Evolutionary conservation across 2,797 vertebrate species (phyloP).

Genomic region (Sebastes ruberrimus): DNA sequence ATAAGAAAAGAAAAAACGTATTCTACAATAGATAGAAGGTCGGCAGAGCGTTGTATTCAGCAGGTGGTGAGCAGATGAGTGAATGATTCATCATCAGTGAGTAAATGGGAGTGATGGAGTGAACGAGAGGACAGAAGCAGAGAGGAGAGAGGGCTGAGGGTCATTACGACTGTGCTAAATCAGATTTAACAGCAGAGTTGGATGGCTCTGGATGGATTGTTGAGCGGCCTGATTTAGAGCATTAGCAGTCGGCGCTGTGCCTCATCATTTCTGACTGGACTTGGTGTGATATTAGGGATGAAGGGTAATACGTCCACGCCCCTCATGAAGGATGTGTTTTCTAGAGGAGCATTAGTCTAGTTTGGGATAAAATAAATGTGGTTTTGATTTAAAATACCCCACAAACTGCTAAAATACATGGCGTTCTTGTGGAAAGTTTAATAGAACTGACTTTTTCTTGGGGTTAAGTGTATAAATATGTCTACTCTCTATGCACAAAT

Average conservation of each 20-base stretch:
- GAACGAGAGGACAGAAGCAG: neutral
- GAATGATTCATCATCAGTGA: conserved; percentile 11
- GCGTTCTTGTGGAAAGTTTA: neutral
- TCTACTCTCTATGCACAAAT: no score
- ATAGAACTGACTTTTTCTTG: neutral
- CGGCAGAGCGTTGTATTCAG: neutral
- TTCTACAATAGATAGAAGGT: conserved; percentile 7
- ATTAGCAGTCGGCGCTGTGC: neutral
- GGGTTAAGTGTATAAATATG: no score
- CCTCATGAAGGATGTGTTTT: neutral
- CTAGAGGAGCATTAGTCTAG: neutral
- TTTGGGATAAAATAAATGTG: neutral
- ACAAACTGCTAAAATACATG: neutral
- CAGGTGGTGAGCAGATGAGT: neutral
- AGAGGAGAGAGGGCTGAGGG: conserved; percentile 35
- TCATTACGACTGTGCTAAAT: conserved; percentile 66
- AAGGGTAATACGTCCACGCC: neutral
- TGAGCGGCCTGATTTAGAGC: conserved; percentile 31
- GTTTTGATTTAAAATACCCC: neutral
- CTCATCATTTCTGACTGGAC: conserved; percentile 17
- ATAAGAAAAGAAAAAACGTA: neutral
- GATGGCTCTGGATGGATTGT: conserved; percentile 37
- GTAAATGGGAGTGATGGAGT: conserved; percentile 28
- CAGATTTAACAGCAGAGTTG: conserved; percentile 47
- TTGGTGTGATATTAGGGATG: conserved; percentile 1